These are phyloP conservation scores for Nesidiocoris tenuis DNA, from an alignment of 2,888 invertebrate species.

Conservation along the genomic window DNA sequence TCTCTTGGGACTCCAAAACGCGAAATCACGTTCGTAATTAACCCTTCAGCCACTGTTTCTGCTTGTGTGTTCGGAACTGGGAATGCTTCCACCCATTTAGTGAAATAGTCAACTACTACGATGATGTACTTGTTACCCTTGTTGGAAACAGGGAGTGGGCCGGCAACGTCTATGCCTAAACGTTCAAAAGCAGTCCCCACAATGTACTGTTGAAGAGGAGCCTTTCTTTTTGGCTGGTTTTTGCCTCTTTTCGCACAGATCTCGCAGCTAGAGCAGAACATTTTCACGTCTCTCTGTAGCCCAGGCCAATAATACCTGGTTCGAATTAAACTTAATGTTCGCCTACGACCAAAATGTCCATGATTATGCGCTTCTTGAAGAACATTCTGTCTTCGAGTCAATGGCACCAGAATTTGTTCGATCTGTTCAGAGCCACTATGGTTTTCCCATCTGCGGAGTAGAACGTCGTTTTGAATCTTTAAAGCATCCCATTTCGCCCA, in stretches of 20 bases:
- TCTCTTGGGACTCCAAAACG: constrained; percentile 48
- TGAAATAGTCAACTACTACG: constrained; percentile 50
- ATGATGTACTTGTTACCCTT: constrained; percentile 50
- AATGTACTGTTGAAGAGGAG: background rate
- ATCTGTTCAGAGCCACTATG: background rate
- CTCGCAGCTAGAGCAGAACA: background rate
- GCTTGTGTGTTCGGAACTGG: constrained; percentile 52
- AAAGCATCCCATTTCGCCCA: constrained; percentile 45
- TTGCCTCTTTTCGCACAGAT: constrained; percentile 34
- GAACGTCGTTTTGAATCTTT: background rate
- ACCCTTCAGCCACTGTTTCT: constrained; percentile 51
- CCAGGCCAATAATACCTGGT: background rate
- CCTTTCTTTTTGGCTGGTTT: constrained; percentile 5
- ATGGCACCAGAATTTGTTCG: background rate
- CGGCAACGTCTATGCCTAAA: background rate
- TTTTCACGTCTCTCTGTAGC: background rate
- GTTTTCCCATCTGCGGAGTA: background rate
- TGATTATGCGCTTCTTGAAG: constrained; percentile 45
- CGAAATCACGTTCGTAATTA: constrained; percentile 48
- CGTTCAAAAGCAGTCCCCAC: background rate
- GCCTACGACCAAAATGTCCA: background rate
- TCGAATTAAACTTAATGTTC: background rate
- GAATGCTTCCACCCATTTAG: constrained; percentile 51
- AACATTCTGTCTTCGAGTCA: constrained; percentile 10
- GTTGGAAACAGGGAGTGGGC: constrained; percentile 45